phyloP scores from a whole-genome alignment of 2,797 vertebrate species.

The Peromyscus nudipes region DNA sequence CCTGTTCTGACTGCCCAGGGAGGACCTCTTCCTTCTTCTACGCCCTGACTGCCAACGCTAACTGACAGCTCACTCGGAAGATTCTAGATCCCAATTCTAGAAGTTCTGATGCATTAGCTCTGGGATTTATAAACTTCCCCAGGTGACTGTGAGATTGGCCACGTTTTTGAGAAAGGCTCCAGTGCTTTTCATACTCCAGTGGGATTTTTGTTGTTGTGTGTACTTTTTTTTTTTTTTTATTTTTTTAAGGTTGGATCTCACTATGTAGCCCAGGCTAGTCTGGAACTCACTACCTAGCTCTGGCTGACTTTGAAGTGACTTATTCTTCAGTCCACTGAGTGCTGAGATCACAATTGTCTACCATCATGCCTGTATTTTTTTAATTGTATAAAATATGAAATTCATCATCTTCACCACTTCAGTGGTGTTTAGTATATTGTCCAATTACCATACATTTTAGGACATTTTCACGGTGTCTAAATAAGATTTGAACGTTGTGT shows the following conservation, averaged over 20 bases:
- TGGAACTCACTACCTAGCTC: not conserved
- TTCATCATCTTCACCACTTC: not conserved
- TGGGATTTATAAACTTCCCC: not conserved
- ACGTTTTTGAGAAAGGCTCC: conserved; percentile 38
- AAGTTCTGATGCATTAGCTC: not conserved
- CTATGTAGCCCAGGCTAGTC: not conserved
- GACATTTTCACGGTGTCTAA: not conserved
- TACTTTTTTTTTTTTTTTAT: not conserved
- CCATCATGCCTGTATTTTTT: not conserved
- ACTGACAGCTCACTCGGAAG: conserved; percentile 10
- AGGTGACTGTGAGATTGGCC: not conserved
- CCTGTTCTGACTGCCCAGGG: not conserved
- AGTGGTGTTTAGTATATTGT: not conserved
- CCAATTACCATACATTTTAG: not conserved
- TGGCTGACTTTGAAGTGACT: not conserved
- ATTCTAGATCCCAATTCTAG: not conserved
- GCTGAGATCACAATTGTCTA: not conserved
- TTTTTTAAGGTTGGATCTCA: not conserved
- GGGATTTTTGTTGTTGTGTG: not conserved
- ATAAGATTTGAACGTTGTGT: not conserved
- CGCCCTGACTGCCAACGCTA: not conserved
- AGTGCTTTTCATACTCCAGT: conserved; percentile 2
- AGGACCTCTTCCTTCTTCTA: not conserved
- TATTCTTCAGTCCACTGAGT: not conserved
- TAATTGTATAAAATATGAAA: not conserved